Evolutionary conservation across 2,888 invertebrate species (phyloP), one percentile per base, ranked within the genome.

Genomic region (Panzeria rudis): DNA sequence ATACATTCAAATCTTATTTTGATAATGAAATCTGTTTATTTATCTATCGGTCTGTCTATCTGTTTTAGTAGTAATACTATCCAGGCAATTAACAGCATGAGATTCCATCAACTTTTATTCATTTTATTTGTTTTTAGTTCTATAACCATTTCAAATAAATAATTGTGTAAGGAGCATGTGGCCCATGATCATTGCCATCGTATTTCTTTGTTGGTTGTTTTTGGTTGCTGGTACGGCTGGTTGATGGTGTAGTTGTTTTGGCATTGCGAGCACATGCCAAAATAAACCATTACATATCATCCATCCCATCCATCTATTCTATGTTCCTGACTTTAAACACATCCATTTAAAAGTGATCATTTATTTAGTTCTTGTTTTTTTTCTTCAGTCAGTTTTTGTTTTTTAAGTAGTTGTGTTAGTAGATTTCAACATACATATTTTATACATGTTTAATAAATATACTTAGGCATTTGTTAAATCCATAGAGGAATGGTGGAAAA

Each of bases 71-170:
- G 79, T 59, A 71, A 71, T 32, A 71, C 79, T 79, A 80, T 77
- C 59, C 69, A 78, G 85, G 78, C 85, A 85, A 85, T 85, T 82
- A 85, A 82, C 85, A 85, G 85, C 85, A 78, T 85, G 85, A 82
- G 82, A 85, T 85, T 85, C 85, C 52, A 78, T 85, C 69, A 85
- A 75, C 75, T 78, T 79, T 62, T 77, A 56, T 59, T 13, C 41
- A 56, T 32, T 41, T 56, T 38, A 41, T 72, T 77, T 44, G 20
- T 83, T 62, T 79, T 59, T 52, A 47, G 38, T 29, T 75, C 79
- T 75, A 61, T 25, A 52, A 47, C 61, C 69, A 69, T 69, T 82
- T 62, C 20, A 76, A 82, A 76, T 11, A 82, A 76, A 82, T 72
- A 72, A 80, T 80, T 72, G 38, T 56, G 35, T 35, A 44, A 54